These are phyloP conservation scores for Trichoplusia ni DNA, from an alignment of 1,140 invertebrate species.

Conservation along the genomic window DNA sequence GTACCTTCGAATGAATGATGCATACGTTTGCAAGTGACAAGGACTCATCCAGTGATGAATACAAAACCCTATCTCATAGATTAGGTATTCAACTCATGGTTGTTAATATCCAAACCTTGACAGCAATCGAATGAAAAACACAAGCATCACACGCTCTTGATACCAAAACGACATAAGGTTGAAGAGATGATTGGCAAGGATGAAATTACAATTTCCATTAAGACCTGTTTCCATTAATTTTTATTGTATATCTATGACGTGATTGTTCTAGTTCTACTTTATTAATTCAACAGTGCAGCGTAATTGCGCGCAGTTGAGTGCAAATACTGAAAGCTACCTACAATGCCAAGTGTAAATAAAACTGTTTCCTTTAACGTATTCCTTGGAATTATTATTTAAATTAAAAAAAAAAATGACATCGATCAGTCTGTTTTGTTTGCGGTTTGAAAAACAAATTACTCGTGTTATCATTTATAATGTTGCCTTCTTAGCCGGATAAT, in stretches of 20 bases:
- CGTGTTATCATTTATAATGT: no score
- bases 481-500: no score
- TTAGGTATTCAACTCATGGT: slow-evolving; percentile 46
- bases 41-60: slow-evolving; percentile 42
- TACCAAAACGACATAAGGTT: slow-evolving; percentile 37
- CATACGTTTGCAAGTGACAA: slow-evolving; percentile 33
- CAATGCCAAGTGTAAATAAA: slow-evolving; percentile 9
- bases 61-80: slow-evolving; percentile 30
- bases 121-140: slow-evolving; percentile 48
- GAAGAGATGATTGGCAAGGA: slow-evolving; percentile 49
- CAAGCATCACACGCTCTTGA: slow-evolving; percentile 23
- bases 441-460: no score
- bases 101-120: slow-evolving; percentile 60
- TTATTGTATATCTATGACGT: slow-evolving; percentile 41
- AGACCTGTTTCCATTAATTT: slow-evolving; percentile 62
- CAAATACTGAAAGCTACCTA: neutral
- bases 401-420: no score
- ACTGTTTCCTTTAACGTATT: no score
- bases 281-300: slow-evolving; percentile 33
- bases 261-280: slow-evolving; percentile 39
- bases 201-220: slow-evolving; percentile 57
- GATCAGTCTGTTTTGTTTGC: no score
- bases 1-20: slow-evolving; percentile 36
- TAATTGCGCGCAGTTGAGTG: neutral
- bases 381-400: no score